These are phyloP conservation scores for Lagria hirta DNA, from an alignment of 2,888 invertebrate genomes.

Conservation along the genomic window DNA sequence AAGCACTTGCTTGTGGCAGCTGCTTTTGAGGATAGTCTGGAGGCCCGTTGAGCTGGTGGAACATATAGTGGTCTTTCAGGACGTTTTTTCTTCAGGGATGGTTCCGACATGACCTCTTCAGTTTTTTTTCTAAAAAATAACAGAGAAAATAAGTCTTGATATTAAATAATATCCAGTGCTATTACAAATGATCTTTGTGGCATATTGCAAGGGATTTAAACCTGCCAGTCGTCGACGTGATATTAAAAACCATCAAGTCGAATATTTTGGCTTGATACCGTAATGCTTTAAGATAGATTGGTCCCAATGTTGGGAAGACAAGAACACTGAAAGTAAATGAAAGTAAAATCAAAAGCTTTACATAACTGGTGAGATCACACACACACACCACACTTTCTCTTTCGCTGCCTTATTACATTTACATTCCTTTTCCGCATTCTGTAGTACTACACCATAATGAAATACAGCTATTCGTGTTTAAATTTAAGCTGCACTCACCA, in stretches of 20 bases:
- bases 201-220: constrained; percentile 40
- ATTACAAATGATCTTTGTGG: constrained; percentile 42
- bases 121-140: constrained; percentile 7
- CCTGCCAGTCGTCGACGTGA: constrained; percentile 35
- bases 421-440: constrained; percentile 46
- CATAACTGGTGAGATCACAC: constrained; percentile 52
- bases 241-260: constrained; percentile 38
- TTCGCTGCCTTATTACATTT: constrained; percentile 44
- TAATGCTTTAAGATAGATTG: constrained; percentile 45
- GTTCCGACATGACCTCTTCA: constrained; percentile 21
- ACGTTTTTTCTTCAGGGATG: constrained; percentile 29
- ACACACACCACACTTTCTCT: constrained; percentile 50
- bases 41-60: constrained; percentile 49
- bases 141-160: neutral
- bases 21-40: constrained; percentile 11
- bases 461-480: neutral
- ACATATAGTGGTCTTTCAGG: constrained; percentile 51
- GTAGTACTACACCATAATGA: constrained; percentile 13
- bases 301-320: constrained; percentile 46
- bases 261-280: constrained; percentile 45
- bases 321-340: constrained; percentile 51
- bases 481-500: constrained; percentile 30
- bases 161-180: neutral
- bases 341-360: constrained; percentile 53
- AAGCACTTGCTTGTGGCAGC: constrained; percentile 8